phyloP scores from a whole-genome alignment of 2,888 invertebrate species.

The Netelia fuscicornis region DNA sequence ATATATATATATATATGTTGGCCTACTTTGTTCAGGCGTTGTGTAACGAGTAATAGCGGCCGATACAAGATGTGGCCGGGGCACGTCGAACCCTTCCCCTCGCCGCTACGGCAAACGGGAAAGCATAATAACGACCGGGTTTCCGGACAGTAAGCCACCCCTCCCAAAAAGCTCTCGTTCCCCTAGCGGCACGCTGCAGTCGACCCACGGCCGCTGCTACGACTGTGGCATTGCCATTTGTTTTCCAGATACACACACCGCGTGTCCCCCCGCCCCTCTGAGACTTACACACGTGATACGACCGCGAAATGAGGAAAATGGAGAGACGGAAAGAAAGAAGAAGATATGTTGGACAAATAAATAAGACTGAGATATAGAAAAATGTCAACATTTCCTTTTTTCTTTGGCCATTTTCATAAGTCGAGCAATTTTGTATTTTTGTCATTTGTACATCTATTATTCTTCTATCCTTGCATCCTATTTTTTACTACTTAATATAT shows the following conservation, averaged over 20 bases:
- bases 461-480: slow-evolving; percentile 5
- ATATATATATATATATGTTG: slow-evolving; percentile 41
- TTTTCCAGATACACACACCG: slow-evolving; percentile 56
- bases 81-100: slow-evolving; percentile 51
- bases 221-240: slow-evolving; percentile 63
- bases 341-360: slow-evolving; percentile 28
- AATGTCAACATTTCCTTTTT: slow-evolving; percentile 47
- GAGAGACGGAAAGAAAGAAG: slow-evolving; percentile 63
- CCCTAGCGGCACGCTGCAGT: slow-evolving; percentile 52
- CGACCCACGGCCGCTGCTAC: slow-evolving; percentile 39
- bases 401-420: slow-evolving; percentile 7
- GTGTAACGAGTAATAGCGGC: slow-evolving; percentile 67
- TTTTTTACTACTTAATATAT: slow-evolving; percentile 24
- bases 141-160: slow-evolving; percentile 62
- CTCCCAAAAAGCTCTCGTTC: slow-evolving; percentile 10
- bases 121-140: slow-evolving; percentile 69
- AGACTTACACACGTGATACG: slow-evolving; percentile 57
- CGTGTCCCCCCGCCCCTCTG: slow-evolving; percentile 13
- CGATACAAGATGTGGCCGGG: slow-evolving; percentile 64
- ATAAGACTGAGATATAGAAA: slow-evolving; percentile 53
- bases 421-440: slow-evolving; percentile 8
- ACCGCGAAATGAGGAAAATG: slow-evolving; percentile 63
- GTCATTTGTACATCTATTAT: slow-evolving; percentile 6
- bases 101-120: slow-evolving; percentile 51
- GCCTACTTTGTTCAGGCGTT: slow-evolving; percentile 67